Percentiles rank a stretch among this genome's conserved stretches.
Conservation (phyloP, 2,888 invertebrate species). For the Hoplodrina blanda region DNA sequence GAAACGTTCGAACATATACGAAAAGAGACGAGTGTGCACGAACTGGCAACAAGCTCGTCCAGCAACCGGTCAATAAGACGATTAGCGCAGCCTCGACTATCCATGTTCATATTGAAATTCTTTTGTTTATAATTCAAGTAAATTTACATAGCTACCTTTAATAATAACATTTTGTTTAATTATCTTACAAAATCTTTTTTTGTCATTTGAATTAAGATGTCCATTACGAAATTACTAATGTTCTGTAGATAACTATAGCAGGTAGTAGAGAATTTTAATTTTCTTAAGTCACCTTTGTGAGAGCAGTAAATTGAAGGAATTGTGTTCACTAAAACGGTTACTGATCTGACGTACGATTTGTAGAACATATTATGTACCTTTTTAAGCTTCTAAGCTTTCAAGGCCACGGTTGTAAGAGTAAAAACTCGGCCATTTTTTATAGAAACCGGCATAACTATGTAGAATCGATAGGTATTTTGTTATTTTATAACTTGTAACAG, state of each 20-base stretch:
- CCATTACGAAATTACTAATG: not conserved
- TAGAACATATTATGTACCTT: constrained; percentile 1
- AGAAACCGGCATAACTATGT: constrained; percentile 3
- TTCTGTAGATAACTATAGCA: no score
- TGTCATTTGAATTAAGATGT: not conserved
- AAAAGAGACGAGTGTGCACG: constrained; percentile 85
- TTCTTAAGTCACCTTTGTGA: not conserved
- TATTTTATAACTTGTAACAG: constrained; percentile 11
- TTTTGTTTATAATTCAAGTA: constrained; percentile 74
- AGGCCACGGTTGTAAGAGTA: constrained; percentile 32
- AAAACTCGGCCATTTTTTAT: constrained; percentile 37
- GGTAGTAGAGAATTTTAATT: not conserved
- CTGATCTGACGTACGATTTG: not conserved
- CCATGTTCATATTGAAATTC: constrained; percentile 76
- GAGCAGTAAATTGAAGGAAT: not conserved
- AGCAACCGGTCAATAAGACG: constrained; percentile 90
- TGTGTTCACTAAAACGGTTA: not conserved
- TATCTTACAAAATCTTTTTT: not conserved
- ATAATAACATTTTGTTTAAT: constrained; percentile 20
- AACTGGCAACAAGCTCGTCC: constrained; percentile 88
- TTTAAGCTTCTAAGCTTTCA: constrained; percentile 43
- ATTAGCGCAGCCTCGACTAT: constrained; percentile 85
- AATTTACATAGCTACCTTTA: constrained; percentile 46
- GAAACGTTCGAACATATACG: constrained; percentile 82
- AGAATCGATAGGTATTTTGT: constrained; percentile 17